Percentiles rank a stretch among this genome's conserved stretches.
Evolutionary conservation across 2,113 vertebrate genomes (phyloP).

Genomic region (Sinocyclocheilus anophthalmus): DNA sequence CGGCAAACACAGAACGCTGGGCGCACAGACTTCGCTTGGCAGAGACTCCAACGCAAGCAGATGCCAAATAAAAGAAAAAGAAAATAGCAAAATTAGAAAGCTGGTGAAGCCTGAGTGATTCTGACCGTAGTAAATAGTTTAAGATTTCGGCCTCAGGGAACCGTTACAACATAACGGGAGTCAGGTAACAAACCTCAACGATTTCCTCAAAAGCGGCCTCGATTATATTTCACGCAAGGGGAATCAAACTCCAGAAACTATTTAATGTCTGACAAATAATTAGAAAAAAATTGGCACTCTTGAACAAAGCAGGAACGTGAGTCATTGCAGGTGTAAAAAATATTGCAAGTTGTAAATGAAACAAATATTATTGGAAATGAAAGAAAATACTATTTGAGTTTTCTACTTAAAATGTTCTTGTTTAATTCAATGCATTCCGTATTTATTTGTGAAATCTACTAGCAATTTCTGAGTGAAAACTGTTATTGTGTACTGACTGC

Average conservation of each 20-base stretch:
- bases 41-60: neutral
- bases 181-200: neutral
- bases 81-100: neutral
- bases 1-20: neutral
- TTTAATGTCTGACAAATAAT: neutral
- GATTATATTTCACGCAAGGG: neutral
- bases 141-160: neutral
- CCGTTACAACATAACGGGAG: neutral
- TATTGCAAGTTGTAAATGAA: too few relatives aligned
- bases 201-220: slow-evolving; percentile 7
- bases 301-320: neutral
- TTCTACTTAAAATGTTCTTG: too few relatives aligned
- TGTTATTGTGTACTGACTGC: neutral
- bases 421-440: too few relatives aligned
- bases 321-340: too few relatives aligned
- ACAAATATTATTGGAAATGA: too few relatives aligned
- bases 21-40: neutral
- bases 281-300: neutral
- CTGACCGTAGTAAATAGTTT: neutral
- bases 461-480: too few relatives aligned
- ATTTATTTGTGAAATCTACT: too few relatives aligned
- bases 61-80: neutral
- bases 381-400: too few relatives aligned
- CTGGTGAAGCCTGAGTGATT: slow-evolving; percentile 1
- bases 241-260: neutral